phyloP scores from a whole-genome alignment of 2,797 vertebrate genomes.

The Kryptolebias ocellatus region DNA sequence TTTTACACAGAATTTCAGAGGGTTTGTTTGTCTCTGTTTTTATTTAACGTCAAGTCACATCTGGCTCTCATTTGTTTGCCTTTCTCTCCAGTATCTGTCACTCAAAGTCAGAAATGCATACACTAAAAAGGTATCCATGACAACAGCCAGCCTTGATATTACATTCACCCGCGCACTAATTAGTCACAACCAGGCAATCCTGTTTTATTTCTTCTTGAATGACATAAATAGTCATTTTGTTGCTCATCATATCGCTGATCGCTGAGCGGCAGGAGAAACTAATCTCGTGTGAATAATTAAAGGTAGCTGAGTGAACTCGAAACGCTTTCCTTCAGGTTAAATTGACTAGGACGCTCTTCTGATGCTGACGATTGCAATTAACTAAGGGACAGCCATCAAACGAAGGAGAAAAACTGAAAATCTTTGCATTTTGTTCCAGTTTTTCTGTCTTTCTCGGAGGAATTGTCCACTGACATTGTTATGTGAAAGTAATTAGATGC shows the following conservation, averaged over 20 bases:
- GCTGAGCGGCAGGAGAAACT: slow-evolving; percentile 30
- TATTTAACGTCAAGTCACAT: slow-evolving; percentile 48
- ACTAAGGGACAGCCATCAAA: slow-evolving; percentile 36
- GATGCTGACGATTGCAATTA: slow-evolving; percentile 37
- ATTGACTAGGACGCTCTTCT: slow-evolving; percentile 21
- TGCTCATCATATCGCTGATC: slow-evolving; percentile 55
- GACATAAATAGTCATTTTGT: slow-evolving; percentile 45
- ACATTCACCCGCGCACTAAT: slow-evolving; percentile 21
- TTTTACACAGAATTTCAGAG: background rate
- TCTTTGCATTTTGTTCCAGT: slow-evolving; percentile 10
- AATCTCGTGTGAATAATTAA: slow-evolving; percentile 56
- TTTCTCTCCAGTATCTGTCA: slow-evolving; percentile 41
- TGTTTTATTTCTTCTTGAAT: slow-evolving; percentile 22
- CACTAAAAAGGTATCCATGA: slow-evolving; percentile 30
- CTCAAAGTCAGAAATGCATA: slow-evolving; percentile 25
- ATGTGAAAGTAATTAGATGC: slow-evolving; percentile 73
- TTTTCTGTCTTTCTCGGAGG: slow-evolving; percentile 8
- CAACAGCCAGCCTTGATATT: slow-evolving; percentile 31
- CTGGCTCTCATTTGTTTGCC: slow-evolving; percentile 49
- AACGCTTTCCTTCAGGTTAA: slow-evolving; percentile 40
- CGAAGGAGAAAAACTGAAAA: slow-evolving; percentile 26
- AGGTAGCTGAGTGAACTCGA: slow-evolving; percentile 42
- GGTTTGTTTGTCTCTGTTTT: slow-evolving; percentile 24
- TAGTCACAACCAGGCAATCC: slow-evolving; percentile 27
- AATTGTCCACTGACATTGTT: slow-evolving; percentile 53